Evolutionary conservation across 2,797 vertebrate species (phyloP).

Genomic region (Urophycis tenuis): DNA sequence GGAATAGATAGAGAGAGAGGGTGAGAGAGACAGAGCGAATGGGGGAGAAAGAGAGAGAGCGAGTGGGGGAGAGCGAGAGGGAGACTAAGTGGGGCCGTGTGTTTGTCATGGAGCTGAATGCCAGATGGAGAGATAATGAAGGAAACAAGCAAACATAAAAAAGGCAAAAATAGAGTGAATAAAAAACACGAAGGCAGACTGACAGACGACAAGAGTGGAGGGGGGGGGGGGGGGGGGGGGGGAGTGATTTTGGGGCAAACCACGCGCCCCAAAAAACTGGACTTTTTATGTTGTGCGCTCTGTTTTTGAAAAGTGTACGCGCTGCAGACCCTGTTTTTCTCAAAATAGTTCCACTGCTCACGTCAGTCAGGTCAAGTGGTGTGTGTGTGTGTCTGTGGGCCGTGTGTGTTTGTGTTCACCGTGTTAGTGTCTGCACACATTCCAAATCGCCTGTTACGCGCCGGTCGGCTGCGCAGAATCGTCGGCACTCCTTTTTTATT

Average conservation of each 20-base stretch:
- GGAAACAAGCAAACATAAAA: slow-evolving; percentile 69
- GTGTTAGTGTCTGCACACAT: not conserved
- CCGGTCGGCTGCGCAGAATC: slow-evolving; percentile 25
- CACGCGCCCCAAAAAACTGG: slow-evolving; percentile 26
- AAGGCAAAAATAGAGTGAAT: slow-evolving; percentile 67
- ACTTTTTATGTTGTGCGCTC: slow-evolving; percentile 16
- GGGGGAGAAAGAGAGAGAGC: slow-evolving; percentile 26
- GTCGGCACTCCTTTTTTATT: slow-evolving; percentile 31
- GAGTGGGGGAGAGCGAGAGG: slow-evolving; percentile 20
- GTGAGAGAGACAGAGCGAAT: slow-evolving; percentile 30
- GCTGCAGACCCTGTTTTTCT: too few relatives aligned
- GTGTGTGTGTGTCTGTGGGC: too few relatives aligned
- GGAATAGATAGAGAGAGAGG: slow-evolving; percentile 41
- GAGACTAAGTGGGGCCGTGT: slow-evolving; percentile 54
- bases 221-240: too few relatives aligned
- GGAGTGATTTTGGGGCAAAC: slow-evolving; percentile 29
- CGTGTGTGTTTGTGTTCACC: slow-evolving; percentile 8
- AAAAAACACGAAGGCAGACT: slow-evolving; percentile 53
- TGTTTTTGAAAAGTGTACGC: too few relatives aligned
- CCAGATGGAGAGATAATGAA: slow-evolving; percentile 67
- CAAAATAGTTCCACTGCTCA: too few relatives aligned
- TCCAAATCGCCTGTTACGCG: not conserved
- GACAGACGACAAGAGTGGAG: slow-evolving; percentile 50
- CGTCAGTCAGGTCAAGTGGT: too few relatives aligned
- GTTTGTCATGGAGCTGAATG: slow-evolving; percentile 68